Evolutionary conservation across 2,113 vertebrate species (phyloP).

Genomic region (Oncorhynchus nerka): DNA sequence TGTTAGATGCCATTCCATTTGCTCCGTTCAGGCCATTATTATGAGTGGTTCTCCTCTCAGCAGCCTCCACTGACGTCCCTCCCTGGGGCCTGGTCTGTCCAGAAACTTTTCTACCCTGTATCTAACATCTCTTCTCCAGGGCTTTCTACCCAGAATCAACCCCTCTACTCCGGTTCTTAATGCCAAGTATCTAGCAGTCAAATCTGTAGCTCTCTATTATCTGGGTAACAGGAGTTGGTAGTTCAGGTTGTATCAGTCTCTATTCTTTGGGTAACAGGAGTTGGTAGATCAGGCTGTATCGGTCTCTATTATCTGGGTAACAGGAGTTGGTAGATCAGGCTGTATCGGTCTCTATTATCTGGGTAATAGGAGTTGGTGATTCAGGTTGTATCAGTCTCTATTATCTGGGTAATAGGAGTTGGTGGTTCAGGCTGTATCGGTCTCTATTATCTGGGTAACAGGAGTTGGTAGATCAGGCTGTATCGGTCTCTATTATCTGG

Average conservation of each 20-base stretch:
- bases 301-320: conserved; percentile 35
- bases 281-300: conserved; percentile 24
- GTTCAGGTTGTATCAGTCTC: not conserved
- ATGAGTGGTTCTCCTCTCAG: too few species aligned
- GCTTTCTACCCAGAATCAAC: not conserved
- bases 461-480: conserved; percentile 43
- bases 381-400: not conserved
- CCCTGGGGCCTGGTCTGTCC: too few species aligned
- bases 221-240: too few species aligned
- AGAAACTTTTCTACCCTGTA: not conserved
- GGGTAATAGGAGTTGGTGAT: too few species aligned
- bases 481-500: too few species aligned
- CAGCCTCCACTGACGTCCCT: too few species aligned
- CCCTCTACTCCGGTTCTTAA: too few species aligned
- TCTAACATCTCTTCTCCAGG: not conserved
- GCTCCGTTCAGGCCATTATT: too few species aligned
- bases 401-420: conserved; percentile 53
- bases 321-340: conserved; percentile 43
- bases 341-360: not conserved
- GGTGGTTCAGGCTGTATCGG: conserved; percentile 18
- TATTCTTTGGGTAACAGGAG: conserved; percentile 50
- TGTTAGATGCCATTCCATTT: too few species aligned
- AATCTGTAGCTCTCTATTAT: not conserved
- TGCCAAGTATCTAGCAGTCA: not conserved
- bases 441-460: conserved; percentile 39